A percentile compares a stretch with the other conserved stretches of the same genome.
These are phyloP conservation scores for Atethmia centrago DNA, from an alignment of 2,888 invertebrate species.

Conservation along the genomic window DNA sequence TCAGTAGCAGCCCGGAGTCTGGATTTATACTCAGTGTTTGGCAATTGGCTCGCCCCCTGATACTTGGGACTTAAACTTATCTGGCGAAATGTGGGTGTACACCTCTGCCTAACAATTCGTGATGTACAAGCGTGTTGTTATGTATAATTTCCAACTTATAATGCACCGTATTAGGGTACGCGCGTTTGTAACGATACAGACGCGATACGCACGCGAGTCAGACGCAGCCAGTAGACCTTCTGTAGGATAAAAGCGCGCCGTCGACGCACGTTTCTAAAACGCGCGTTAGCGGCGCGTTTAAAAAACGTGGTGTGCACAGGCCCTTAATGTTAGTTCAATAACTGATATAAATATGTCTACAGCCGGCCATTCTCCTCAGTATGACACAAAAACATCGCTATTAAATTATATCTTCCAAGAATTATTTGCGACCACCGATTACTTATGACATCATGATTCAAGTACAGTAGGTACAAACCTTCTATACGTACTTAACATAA, in stretches of 20 bases:
- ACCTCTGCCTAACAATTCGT: not conserved
- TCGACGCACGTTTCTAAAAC: no score
- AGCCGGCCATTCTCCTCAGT: not conserved
- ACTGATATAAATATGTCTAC: not conserved
- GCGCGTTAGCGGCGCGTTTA: no score
- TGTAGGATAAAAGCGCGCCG: no score
- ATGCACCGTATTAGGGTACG: not conserved
- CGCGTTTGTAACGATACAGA: no score
- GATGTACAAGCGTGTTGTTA: not conserved
- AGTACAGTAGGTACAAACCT: not conserved
- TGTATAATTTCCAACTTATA: not conserved
- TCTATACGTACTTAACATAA: not conserved
- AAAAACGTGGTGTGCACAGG: no score
- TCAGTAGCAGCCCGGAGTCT: not conserved
- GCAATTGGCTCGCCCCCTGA: not conserved
- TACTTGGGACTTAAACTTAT: not conserved
- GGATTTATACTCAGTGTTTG: not conserved
- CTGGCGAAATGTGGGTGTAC: not conserved
- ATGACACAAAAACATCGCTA: not conserved
- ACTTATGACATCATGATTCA: slow-evolving; percentile 35
- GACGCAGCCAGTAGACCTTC: no score
- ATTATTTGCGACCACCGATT: slow-evolving; percentile 21
- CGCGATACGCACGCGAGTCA: no score
- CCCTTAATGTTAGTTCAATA: not conserved
- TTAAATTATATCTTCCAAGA: slow-evolving; percentile 32